A percentile compares a stretch with the other conserved stretches of the same genome.
Conservation (phyloP, 1,140 invertebrate species). For the Megalopta genalis region DNA sequence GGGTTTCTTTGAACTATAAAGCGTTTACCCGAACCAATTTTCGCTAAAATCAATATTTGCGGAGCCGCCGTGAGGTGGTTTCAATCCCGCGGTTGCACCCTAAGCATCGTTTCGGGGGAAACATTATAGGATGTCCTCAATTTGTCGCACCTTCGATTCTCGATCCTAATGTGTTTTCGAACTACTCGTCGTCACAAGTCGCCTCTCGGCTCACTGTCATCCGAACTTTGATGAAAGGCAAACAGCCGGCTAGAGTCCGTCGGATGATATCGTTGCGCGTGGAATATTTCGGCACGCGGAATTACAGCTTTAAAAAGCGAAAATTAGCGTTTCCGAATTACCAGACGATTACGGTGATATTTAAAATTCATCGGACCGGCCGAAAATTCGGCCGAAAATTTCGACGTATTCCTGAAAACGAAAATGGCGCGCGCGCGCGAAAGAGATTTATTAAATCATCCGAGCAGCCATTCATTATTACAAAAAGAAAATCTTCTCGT, state of each 20-base stretch:
- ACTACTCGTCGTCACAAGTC: background rate
- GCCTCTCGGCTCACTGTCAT: background rate
- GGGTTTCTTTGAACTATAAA: background rate
- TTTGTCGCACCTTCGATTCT: background rate
- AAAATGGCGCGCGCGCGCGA: no score
- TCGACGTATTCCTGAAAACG: no score
- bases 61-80: background rate
- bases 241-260: background rate
- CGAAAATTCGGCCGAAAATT: no score
- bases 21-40: background rate
- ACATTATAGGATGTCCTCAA: constrained; percentile 3
- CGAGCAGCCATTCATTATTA: no score
- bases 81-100: background rate
- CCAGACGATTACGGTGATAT: no score
- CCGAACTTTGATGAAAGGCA: background rate
- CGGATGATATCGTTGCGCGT: no score
- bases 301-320: no score
- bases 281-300: no score
- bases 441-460: no score
- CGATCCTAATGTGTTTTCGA: constrained; percentile 1
- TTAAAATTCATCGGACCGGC: no score
- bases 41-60: constrained; percentile 1
- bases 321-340: no score
- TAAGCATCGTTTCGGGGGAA: background rate
- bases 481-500: no score